phyloP scores from a whole-genome alignment of 2,888 invertebrate species.

The Microctonus brassicae region DNA sequence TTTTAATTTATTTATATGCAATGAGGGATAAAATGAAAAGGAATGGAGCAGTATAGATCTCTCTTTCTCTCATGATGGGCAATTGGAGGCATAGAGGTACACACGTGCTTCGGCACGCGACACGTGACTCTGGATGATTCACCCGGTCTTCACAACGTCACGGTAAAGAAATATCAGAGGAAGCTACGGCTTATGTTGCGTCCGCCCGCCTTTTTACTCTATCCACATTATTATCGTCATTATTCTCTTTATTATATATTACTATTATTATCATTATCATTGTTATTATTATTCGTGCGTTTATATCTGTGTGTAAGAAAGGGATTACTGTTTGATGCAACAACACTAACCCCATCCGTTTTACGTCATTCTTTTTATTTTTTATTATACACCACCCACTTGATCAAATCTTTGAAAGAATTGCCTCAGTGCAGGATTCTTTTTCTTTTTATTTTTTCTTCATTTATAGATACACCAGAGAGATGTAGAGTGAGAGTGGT shows the following conservation, averaged over 20 bases:
- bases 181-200: constrained; percentile 8
- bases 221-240: background rate
- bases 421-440: background rate
- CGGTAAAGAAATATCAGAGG: constrained; percentile 30
- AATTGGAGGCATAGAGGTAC: background rate
- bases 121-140: constrained; percentile 44
- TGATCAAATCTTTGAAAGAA: background rate
- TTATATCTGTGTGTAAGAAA: background rate
- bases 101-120: constrained; percentile 40
- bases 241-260: background rate
- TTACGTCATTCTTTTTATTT: constrained; percentile 1
- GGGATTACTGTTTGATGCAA: constrained; percentile 7
- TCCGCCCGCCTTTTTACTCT: background rate
- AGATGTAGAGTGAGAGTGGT: too few species aligned
- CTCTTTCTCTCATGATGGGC: background rate
- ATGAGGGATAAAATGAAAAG: too few species aligned
- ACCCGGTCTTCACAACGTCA: constrained; percentile 18
- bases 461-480: background rate
- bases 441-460: background rate
- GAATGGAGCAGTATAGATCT: too few species aligned
- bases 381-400: background rate
- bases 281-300: background rate
- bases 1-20: too few species aligned
- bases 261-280: background rate
- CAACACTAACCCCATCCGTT: constrained; percentile 1